Conservation (phyloP, 1,140 invertebrate species). For the Brachionus calyciflorus region DNA sequence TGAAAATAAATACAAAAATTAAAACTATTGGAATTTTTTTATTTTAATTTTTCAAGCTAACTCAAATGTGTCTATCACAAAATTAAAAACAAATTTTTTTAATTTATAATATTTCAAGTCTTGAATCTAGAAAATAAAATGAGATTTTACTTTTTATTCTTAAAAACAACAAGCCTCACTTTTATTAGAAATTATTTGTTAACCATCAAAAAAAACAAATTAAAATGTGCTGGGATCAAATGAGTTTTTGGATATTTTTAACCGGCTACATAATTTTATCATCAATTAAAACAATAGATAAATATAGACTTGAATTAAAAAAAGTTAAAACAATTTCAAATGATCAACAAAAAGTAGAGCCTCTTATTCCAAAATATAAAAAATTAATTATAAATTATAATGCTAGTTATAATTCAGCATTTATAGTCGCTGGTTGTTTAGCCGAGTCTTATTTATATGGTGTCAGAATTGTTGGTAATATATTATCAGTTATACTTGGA, state of each 20-base stretch:
- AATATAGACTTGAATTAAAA: background rate
- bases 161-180: too few species aligned
- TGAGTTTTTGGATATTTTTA: background rate
- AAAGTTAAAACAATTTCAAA: background rate
- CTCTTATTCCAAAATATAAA: background rate
- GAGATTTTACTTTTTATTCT: too few species aligned
- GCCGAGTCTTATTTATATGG: slow-evolving; percentile 11
- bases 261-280: slow-evolving; percentile 1
- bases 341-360: background rate
- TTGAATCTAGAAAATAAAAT: too few species aligned
- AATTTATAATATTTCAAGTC: too few species aligned
- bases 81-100: too few species aligned
- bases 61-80: too few species aligned
- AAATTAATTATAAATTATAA: slow-evolving; percentile 8
- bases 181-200: too few species aligned
- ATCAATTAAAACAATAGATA: slow-evolving; percentile 14
- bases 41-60: too few species aligned
- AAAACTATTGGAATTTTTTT: too few species aligned
- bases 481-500: background rate
- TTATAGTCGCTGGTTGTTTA: background rate
- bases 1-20: too few species aligned
- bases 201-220: too few species aligned
- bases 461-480: background rate
- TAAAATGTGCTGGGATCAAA: slow-evolving; percentile 36
- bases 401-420: background rate